These are phyloP conservation scores for Synchiropus splendidus DNA, from an alignment of 2,113 vertebrate genomes.

Conservation along the genomic window DNA sequence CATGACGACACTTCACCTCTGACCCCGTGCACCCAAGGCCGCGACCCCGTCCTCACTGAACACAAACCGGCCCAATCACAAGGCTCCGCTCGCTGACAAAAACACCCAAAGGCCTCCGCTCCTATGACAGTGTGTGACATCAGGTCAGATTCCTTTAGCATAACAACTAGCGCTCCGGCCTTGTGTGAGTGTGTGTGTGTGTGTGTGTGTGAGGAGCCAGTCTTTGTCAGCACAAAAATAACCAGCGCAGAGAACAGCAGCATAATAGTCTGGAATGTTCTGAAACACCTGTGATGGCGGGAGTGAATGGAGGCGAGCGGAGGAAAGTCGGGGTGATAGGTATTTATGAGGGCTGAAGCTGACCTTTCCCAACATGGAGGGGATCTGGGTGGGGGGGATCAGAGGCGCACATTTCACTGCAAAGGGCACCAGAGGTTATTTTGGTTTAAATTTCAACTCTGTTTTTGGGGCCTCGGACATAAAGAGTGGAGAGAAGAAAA, in stretches of 20 bases:
- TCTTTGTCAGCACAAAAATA: constrained; percentile 54
- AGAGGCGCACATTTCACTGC: constrained; percentile 43
- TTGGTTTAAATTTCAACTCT: constrained; percentile 60
- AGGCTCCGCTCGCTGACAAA: constrained; percentile 43
- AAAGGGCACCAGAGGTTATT: constrained; percentile 56
- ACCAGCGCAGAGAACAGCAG: constrained; percentile 20
- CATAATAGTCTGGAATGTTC: neutral
- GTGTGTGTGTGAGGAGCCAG: constrained; percentile 31
- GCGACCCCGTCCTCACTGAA: constrained; percentile 46
- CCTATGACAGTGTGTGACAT: constrained; percentile 62
- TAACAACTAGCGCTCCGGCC: constrained; percentile 51
- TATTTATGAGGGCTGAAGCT: too few species aligned
- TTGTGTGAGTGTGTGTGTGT: too few species aligned
- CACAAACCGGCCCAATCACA: constrained; percentile 57
- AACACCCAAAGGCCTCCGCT: constrained; percentile 56
- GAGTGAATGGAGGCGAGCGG: neutral
- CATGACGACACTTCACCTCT: constrained; percentile 66
- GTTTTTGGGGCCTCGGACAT: constrained; percentile 51
- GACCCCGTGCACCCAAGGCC: constrained; percentile 38
- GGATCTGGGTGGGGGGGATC: constrained; percentile 20
- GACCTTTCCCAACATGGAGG: constrained; percentile 14
- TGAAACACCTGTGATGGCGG: neutral
- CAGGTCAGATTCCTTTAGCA: constrained; percentile 66
- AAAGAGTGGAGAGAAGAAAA: constrained; percentile 11
- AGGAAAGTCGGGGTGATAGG: too few species aligned